phyloP scores from a whole-genome alignment of 2,797 vertebrate genomes.

The Meda fulgida region DNA sequence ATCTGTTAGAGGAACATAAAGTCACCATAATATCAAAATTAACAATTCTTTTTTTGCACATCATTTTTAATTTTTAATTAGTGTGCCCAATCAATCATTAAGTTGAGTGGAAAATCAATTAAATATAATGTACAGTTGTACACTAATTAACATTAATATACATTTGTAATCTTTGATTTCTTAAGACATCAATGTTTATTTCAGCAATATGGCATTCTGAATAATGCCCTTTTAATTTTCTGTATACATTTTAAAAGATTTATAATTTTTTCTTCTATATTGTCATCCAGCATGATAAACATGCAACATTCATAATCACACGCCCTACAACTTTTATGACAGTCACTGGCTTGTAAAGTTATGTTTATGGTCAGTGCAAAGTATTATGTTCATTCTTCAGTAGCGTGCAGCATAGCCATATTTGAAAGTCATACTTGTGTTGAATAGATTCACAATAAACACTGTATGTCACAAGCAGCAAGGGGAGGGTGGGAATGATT shows the following conservation, averaged over 20 bases:
- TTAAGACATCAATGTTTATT: not conserved
- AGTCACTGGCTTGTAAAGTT: conserved; percentile 17
- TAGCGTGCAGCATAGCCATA: not conserved
- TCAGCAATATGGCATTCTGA: not conserved
- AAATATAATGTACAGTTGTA: no score
- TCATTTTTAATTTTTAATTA: not conserved
- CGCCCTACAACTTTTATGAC: conserved; percentile 26
- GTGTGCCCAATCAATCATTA: not conserved
- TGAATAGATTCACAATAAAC: conserved; percentile 37
- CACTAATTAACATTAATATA: not conserved
- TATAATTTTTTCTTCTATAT: not conserved
- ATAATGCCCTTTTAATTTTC: not conserved
- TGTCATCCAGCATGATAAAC: not conserved
- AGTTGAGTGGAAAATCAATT: not conserved
- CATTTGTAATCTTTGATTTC: not conserved
- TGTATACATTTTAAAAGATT: not conserved
- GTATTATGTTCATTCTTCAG: conserved; percentile 27
- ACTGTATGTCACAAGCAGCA: conserved; percentile 23
- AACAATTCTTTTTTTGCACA: no score
- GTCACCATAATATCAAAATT: not conserved
- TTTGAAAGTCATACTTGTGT: conserved; percentile 39
- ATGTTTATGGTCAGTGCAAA: conserved; percentile 23
- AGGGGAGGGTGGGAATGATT: conserved; percentile 49
- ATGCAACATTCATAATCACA: conserved; percentile 17
- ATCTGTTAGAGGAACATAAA: not conserved